Evolutionary conservation across 2,113 vertebrate genomes (phyloP).

Genomic region (Dicrurus megarhynchus): DNA sequence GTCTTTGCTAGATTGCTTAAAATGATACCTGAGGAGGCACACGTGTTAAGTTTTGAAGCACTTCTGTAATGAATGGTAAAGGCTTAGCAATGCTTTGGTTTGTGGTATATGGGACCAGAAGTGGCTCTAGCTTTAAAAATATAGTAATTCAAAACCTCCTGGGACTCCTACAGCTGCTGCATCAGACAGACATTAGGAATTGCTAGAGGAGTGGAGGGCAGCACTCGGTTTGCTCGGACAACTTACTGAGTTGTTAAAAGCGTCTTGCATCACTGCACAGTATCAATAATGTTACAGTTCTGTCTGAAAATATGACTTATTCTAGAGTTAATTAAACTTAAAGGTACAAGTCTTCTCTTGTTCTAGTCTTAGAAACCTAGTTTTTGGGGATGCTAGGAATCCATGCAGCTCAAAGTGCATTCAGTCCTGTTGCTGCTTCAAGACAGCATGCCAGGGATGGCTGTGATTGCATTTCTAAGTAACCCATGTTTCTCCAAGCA

Average conservation of each 20-base stretch:
- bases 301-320: background rate
- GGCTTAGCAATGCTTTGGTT: background rate
- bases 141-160: background rate
- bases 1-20: background rate
- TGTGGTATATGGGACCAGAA: background rate
- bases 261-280: background rate
- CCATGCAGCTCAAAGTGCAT: background rate
- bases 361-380: background rate
- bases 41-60: background rate
- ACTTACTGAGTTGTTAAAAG: background rate
- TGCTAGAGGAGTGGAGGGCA: background rate
- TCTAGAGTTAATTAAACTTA: background rate
- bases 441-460: background rate
- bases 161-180: background rate
- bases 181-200: background rate
- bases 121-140: background rate
- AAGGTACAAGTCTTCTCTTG: background rate
- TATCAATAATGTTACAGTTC: background rate
- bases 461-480: background rate
- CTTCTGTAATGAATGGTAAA: background rate
- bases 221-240: background rate
- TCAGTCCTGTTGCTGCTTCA: background rate
- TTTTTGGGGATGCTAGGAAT: conserved; percentile 15
- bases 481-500: background rate
- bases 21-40: background rate